Evolutionary conservation across 2,113 vertebrate genomes (phyloP), one percentile per base, ranked within the genome.

Genomic region (Cebus imitator): DNA sequence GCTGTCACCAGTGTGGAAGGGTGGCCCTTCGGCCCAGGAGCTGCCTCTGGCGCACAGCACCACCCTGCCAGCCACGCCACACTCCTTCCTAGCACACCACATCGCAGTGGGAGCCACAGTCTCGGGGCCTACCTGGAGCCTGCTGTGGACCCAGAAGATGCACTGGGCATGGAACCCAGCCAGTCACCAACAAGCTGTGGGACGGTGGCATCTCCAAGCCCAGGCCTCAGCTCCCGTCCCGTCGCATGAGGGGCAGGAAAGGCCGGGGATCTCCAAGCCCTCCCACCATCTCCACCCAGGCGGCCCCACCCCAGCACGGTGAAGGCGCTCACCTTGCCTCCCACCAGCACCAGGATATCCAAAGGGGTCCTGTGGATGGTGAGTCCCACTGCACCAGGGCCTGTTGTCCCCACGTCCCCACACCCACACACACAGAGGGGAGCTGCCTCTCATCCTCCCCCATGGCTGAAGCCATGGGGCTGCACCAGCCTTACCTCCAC

Each of bases 391-490:
- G 23, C 30, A 27, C 12, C 17, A 32, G 5, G 75, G 23, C 37
- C 3, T 0, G 4, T 30, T 8, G 1, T 23, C 20, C 87, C 48
- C 6, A 13, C 0, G 0, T 14, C 0, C 23, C 37, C 0, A 5
- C 2, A 0, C 17, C n/a, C 3, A 0, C 1, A 30, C 61, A 13
- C 0, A 0, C 30, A 37, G 23, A 9, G 3, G 84, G 17, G 32
- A 4, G 48, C 83, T 0, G 8, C n/a, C 6, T 45, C 0, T 11
- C 23, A 3, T n/a, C 37, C 1, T 13, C 45, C 13, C 1, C 32
- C 20, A 0, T 4, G 43, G 7, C 9, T 27, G 16, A 20, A n/a
- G n/a, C 14, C 8, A 4, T 1, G 4, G 21, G 58, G 10, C 35
- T 14, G 4, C 32, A 14, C 35, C 3, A 5, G 20, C 32, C 45